Percentiles rank a stretch among this genome's conserved stretches.
These are phyloP conservation scores for Clunio marinus DNA, from an alignment of 2,888 invertebrate genomes.

Conservation along the genomic window DNA sequence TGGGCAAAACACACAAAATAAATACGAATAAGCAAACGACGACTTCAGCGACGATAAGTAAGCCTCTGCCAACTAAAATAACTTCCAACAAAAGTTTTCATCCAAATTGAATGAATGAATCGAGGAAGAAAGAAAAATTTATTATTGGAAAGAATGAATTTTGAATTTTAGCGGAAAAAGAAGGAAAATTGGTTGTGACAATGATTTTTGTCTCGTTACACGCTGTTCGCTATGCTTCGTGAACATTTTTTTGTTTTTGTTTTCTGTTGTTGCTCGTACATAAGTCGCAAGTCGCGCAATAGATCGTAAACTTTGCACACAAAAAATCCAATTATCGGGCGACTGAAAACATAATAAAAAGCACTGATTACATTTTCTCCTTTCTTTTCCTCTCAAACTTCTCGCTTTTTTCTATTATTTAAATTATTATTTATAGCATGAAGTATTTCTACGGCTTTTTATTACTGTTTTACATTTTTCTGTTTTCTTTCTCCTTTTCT, in stretches of 20 bases:
- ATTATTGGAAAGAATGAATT: not conserved
- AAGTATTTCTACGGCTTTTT: constrained; percentile 1
- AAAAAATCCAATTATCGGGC: constrained; percentile 28
- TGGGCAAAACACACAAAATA: too few relatives aligned
- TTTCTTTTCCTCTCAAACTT: not conserved
- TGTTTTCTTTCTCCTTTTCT: too few relatives aligned
- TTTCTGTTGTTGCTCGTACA: not conserved
- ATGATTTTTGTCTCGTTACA: not conserved
- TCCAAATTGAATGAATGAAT: not conserved
- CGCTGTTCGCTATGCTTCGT: not conserved
- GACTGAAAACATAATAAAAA: not conserved
- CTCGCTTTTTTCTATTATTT: constrained; percentile 12
- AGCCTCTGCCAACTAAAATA: not conserved
- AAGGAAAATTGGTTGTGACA: not conserved
- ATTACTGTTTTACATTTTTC: constrained; percentile 12
- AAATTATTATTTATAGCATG: constrained; percentile 18
- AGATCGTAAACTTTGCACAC: constrained; percentile 8
- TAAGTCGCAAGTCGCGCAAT: not conserved
- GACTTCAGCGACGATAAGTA: not conserved
- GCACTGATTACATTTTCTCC: constrained; percentile 15
- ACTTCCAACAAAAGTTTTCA: too few relatives aligned
- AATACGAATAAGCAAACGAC: too few relatives aligned
- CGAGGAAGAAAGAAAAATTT: not conserved
- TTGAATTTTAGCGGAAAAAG: not conserved
- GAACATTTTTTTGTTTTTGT: not conserved